phyloP scores from a whole-genome alignment of 2,797 vertebrate genomes.

The Cirrhinus molitorella region DNA sequence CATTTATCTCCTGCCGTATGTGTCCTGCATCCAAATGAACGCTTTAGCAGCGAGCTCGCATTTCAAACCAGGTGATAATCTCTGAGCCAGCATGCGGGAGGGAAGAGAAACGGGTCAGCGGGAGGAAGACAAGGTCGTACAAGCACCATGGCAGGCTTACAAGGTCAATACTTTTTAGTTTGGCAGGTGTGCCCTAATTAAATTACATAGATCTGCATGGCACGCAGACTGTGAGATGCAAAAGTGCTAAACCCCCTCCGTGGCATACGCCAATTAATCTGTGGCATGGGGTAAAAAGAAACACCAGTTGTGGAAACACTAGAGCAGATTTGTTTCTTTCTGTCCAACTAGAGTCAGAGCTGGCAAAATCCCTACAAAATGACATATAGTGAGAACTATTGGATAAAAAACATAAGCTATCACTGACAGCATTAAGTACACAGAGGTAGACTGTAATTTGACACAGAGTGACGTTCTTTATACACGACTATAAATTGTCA shows the following conservation, averaged over 20 bases:
- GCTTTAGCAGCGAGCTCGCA: constrained; percentile 59
- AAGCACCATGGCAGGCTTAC: constrained; percentile 62
- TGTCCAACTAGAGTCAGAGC: constrained; percentile 39
- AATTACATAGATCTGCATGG: constrained; percentile 69
- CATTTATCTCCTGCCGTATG: constrained; percentile 69
- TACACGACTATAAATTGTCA: constrained; percentile 13
- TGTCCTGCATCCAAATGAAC: constrained; percentile 70
- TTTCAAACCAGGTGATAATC: constrained; percentile 63
- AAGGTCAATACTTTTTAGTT: constrained; percentile 82
- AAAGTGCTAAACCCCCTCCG: constrained; percentile 54
- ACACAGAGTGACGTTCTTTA: neutral
- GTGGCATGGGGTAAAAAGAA: constrained; percentile 62
- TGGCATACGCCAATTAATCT: constrained; percentile 70
- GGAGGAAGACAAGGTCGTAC: constrained; percentile 53
- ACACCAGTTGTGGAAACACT: constrained; percentile 38
- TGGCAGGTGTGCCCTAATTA: constrained; percentile 74
- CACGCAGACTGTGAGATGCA: constrained; percentile 60
- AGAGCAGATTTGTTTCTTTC: constrained; percentile 49
- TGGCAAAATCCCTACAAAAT: neutral
- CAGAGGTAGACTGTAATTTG: constrained; percentile 10
- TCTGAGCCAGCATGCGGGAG: constrained; percentile 54
- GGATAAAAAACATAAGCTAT: constrained; percentile 1
- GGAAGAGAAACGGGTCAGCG: constrained; percentile 47
- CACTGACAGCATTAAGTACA: constrained; percentile 6
- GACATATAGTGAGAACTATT: too few species aligned